Evolutionary conservation across 2,797 vertebrate species (phyloP).

Genomic region (Vespertilio murinus): DNA sequence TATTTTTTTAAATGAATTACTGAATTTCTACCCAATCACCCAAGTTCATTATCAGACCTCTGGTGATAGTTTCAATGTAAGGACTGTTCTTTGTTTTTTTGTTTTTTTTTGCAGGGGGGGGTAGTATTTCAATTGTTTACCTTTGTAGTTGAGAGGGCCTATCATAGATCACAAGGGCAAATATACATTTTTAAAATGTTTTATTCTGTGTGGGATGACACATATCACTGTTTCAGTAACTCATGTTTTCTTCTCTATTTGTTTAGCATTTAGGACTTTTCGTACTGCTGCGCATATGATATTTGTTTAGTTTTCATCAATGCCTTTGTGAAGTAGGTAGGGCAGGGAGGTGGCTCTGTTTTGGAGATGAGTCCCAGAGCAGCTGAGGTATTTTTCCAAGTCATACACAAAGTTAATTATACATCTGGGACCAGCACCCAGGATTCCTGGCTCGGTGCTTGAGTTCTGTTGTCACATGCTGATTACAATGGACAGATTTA

Average conservation of each 20-base stretch:
- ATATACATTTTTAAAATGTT: neutral
- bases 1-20: neutral
- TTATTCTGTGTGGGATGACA: neutral
- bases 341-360: neutral
- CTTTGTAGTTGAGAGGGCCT: conserved; percentile 1
- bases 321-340: neutral
- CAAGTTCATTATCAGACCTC: neutral
- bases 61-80: neutral
- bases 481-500: neutral
- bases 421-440: neutral
- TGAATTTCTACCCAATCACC: neutral
- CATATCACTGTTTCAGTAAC: neutral
- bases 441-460: neutral
- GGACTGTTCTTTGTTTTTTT: neutral
- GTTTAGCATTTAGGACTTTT: neutral
- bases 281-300: neutral
- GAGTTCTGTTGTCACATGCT: neutral
- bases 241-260: neutral
- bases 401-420: neutral
- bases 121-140: neutral
- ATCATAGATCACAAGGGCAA: neutral
- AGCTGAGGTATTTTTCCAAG: conserved; percentile 12
- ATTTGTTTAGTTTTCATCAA: conserved; percentile 32
- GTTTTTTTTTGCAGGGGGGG: neutral
- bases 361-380: neutral